Conservation (phyloP, 2,888 invertebrate genomes). For the Craniophora ligustri region DNA sequence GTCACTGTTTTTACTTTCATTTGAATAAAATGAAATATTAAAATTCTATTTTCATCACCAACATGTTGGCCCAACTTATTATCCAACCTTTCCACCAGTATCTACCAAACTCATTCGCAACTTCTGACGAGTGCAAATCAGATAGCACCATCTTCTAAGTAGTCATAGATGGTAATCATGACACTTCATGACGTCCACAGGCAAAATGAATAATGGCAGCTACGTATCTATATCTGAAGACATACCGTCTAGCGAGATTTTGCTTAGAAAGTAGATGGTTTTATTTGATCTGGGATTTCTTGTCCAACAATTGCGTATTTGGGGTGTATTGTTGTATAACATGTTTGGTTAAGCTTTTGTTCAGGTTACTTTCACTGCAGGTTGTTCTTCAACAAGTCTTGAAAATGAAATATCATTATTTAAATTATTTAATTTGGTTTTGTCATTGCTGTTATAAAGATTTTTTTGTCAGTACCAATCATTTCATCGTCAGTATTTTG, state of each 20-base stretch:
- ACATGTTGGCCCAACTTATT: conserved; percentile 10
- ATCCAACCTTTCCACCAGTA: conserved; percentile 2
- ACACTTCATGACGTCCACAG: conserved; percentile 51
- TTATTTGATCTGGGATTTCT: conserved; percentile 42
- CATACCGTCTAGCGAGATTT: conserved; percentile 36
- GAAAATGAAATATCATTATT: not conserved
- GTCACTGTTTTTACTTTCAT: too few relatives aligned
- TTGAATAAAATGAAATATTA: too few relatives aligned
- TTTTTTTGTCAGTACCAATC: too few relatives aligned
- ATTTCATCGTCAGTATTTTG: too few relatives aligned
- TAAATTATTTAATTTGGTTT: not conserved
- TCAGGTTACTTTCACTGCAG: conserved; percentile 29
- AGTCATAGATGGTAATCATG: conserved; percentile 51
- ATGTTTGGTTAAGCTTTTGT: conserved; percentile 19
- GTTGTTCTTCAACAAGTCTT: conserved; percentile 16
- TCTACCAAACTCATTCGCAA: conserved; percentile 7
- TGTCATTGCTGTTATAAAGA: too few relatives aligned
- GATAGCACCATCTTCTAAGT: conserved; percentile 45
- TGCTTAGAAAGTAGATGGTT: conserved; percentile 53
- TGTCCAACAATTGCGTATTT: conserved; percentile 22
- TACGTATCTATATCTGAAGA: conserved; percentile 51
- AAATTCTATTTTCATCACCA: not conserved
- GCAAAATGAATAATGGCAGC: conserved; percentile 55
- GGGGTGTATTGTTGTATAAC: conserved; percentile 31
- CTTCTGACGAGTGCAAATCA: conserved; percentile 45